Percentiles rank a stretch among this genome's conserved stretches.
Conservation (phyloP, 2,888 invertebrate genomes). For the Bhutanitis thaidina region DNA sequence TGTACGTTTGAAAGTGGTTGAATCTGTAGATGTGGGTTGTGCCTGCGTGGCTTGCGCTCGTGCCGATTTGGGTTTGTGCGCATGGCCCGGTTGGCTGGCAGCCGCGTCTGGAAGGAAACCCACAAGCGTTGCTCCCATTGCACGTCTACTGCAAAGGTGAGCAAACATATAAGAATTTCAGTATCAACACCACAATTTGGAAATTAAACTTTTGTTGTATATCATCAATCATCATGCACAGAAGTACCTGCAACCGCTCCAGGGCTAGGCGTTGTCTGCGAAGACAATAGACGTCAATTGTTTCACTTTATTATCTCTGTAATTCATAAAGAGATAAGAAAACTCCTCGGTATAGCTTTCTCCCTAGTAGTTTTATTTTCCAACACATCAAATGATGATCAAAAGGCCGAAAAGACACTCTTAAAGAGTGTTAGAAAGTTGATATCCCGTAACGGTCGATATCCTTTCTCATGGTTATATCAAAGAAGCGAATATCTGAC, state of each 20-base stretch:
- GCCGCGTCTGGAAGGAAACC: slow-evolving; percentile 34
- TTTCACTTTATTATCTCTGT: too few species aligned
- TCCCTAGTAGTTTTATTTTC: too few species aligned
- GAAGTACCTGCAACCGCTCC: too few species aligned
- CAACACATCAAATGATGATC: slow-evolving; percentile 42
- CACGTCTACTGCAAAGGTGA: slow-evolving; percentile 55
- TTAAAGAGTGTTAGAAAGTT: slow-evolving; percentile 40
- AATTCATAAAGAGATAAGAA: too few species aligned
- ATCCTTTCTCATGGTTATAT: slow-evolving; percentile 55
- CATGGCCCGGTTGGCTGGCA: slow-evolving; percentile 63
- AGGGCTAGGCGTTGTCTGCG: too few species aligned
- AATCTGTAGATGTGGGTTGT: slow-evolving; percentile 60
- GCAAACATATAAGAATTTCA: neutral
- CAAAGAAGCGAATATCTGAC: slow-evolving; percentile 54
- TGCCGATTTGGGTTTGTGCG: slow-evolving; percentile 56
- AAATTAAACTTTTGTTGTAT: too few species aligned
- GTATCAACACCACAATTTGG: too few species aligned
- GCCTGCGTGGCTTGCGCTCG: slow-evolving; percentile 71
- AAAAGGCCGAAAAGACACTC: slow-evolving; percentile 61
- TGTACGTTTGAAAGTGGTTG: slow-evolving; percentile 62
- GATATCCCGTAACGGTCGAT: slow-evolving; percentile 48
- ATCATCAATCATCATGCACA: too few species aligned
- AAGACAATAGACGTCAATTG: too few species aligned
- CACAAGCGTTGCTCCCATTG: slow-evolving; percentile 51
- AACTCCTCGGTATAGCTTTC: too few species aligned